A percentile compares a stretch with the other conserved stretches of the same genome.
Evolutionary conservation across 2,113 vertebrate genomes (phyloP).

Genomic region (Glaucomys volans): DNA sequence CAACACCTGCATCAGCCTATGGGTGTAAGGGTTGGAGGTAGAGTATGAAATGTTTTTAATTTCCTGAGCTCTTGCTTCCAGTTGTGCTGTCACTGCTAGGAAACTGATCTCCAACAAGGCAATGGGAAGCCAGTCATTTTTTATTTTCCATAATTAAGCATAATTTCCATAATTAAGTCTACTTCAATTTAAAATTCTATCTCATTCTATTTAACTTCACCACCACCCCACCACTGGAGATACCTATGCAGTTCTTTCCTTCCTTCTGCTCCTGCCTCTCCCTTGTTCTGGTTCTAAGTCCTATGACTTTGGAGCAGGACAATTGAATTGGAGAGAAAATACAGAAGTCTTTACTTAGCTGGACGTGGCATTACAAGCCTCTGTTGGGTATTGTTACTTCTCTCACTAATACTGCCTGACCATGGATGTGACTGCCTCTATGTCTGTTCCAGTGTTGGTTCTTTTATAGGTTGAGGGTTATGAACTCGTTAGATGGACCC

Average conservation of each 20-base stretch:
- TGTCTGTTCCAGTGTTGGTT: not conserved
- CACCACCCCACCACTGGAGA: not conserved
- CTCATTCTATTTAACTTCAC: not conserved
- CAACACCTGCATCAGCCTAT: not conserved
- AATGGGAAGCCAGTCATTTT: not conserved
- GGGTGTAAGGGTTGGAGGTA: not conserved
- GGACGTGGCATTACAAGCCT: not conserved
- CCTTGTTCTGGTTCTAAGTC: constrained; percentile 1
- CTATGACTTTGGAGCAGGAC: not conserved
- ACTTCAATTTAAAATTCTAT: constrained; percentile 18
- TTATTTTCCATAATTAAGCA: constrained; percentile 22
- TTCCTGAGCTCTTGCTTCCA: not conserved
- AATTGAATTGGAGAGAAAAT: not conserved
- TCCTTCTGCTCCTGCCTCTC: not conserved
- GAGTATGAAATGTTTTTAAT: not conserved
- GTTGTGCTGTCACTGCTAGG: not conserved
- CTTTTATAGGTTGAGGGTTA: not conserved
- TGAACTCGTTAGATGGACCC: not conserved
- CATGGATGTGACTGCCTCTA: not conserved
- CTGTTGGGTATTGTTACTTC: not conserved
- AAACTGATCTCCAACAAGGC: not conserved
- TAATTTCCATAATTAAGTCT: not conserved
- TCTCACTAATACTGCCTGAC: not conserved
- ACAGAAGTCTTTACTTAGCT: not conserved
- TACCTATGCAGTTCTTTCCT: not conserved